Conservation (phyloP, 2,113 vertebrate species). For the Pelvicachromis taeniatus region DNA sequence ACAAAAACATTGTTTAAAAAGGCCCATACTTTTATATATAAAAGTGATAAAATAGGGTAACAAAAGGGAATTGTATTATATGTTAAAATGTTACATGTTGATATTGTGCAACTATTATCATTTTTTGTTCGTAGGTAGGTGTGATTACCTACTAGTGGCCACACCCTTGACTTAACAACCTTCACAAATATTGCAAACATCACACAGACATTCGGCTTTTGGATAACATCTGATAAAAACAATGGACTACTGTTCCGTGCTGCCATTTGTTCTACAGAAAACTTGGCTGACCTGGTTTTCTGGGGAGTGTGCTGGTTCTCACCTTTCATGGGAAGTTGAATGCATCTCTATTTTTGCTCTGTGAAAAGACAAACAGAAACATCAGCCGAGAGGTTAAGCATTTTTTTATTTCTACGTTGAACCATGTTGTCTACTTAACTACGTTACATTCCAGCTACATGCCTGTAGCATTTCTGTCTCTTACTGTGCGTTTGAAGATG, state of each 20-base stretch:
- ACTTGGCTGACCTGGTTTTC: background rate
- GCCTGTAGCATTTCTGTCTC: background rate
- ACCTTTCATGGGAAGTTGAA: background rate
- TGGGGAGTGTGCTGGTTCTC: background rate
- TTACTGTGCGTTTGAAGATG: background rate
- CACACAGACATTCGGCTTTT: background rate
- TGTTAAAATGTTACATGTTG: background rate
- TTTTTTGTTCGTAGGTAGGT: background rate
- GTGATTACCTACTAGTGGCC: background rate
- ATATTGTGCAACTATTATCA: background rate
- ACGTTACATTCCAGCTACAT: background rate
- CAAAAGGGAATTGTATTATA: background rate
- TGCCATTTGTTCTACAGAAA: background rate
- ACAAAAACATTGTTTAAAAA: background rate
- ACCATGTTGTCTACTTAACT: background rate
- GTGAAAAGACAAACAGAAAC: background rate
- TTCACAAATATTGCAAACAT: background rate
- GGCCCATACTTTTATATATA: background rate
- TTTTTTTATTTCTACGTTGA: background rate
- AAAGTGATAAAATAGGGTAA: background rate
- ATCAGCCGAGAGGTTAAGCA: background rate
- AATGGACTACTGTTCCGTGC: background rate
- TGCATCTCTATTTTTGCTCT: background rate
- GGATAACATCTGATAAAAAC: background rate
- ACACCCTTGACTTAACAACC: background rate